phyloP scores from a whole-genome alignment of 1,140 invertebrate genomes.

The Heliconius congener region DNA sequence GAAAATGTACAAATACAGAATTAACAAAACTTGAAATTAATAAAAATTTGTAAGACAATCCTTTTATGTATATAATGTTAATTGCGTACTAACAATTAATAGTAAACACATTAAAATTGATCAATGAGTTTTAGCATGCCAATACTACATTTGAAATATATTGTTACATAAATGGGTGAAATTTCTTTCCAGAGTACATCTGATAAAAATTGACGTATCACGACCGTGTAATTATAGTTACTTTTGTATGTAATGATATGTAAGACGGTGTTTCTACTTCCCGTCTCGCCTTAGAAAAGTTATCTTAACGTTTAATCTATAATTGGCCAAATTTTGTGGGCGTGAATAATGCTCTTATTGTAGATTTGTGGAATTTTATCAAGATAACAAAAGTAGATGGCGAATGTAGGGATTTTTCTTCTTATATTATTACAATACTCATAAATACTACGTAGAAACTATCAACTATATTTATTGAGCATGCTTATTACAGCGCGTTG shows the following conservation, averaged over 20 bases:
- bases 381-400: neutral
- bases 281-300: neutral
- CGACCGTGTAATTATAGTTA: constrained; percentile 10
- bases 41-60: neutral
- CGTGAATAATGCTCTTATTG: neutral
- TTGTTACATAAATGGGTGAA: neutral
- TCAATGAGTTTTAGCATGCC: neutral
- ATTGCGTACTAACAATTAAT: neutral
- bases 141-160: constrained; percentile 6
- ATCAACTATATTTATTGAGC: neutral
- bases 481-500: constrained; percentile 20
- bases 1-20: too few relatives aligned
- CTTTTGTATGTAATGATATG: constrained; percentile 4
- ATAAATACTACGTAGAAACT: neutral
- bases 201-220: neutral
- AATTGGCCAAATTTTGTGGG: constrained; percentile 6
- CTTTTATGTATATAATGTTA: neutral
- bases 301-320: constrained; percentile 8
- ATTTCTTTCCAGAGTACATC: neutral
- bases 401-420: neutral
- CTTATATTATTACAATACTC: neutral
- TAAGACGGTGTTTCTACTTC: neutral
- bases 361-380: neutral
- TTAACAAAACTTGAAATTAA: too few relatives aligned
- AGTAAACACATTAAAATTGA: neutral